Conservation (phyloP, 2,113 vertebrate species). For the Aphyosemion australe region DNA sequence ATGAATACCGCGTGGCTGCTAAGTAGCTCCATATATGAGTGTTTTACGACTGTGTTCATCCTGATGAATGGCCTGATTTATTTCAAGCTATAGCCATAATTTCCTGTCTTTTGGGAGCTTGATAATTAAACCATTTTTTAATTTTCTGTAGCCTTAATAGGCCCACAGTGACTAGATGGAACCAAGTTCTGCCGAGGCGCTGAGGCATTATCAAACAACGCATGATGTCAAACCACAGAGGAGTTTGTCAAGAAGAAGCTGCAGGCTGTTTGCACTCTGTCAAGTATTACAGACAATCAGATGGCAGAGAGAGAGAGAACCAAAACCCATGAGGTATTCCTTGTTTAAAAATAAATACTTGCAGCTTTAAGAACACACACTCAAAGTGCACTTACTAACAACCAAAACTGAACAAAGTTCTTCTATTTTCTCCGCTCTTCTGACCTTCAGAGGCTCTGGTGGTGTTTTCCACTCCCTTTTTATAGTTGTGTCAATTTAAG, state of each 20-base stretch:
- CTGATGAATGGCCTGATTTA: conserved; percentile 59
- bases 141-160: conserved; percentile 69
- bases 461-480: conserved; percentile 53
- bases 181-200: conserved; percentile 49
- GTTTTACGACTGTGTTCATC: conserved; percentile 35
- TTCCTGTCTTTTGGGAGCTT: conserved; percentile 48
- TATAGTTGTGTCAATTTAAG: conserved; percentile 66
- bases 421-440: conserved; percentile 13
- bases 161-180: conserved; percentile 49
- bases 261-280: conserved; percentile 7
- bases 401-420: conserved; percentile 24
- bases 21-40: conserved; percentile 57
- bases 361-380: conserved; percentile 8
- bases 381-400: background rate
- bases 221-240: conserved; percentile 46
- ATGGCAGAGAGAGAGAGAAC: conserved; percentile 1
- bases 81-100: conserved; percentile 58
- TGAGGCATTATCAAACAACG: conserved; percentile 50
- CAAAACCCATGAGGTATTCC: background rate
- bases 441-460: conserved; percentile 57
- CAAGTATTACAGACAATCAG: background rate
- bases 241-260: conserved; percentile 35
- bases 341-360: conserved; percentile 24
- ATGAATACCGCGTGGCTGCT: conserved; percentile 12
- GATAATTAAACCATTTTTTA: conserved; percentile 70